These are phyloP conservation scores for Lacanobia wlatinum DNA, from an alignment of 2,888 invertebrate genomes.

Conservation along the genomic window DNA sequence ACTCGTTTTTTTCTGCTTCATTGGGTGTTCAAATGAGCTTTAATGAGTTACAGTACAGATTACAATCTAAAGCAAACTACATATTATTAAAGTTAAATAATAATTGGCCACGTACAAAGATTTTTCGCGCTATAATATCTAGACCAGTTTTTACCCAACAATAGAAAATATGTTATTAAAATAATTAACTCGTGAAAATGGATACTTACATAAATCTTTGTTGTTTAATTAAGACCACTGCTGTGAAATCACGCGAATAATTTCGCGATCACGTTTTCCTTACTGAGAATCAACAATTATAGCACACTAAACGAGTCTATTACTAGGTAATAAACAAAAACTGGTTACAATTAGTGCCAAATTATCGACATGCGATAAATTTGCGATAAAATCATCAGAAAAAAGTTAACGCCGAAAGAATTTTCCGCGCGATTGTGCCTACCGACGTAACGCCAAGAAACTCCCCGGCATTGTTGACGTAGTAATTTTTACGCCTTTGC, in stretches of 20 bases:
- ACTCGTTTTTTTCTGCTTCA: slow-evolving; percentile 26
- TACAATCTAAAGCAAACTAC: slow-evolving; percentile 14
- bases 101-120: slow-evolving; percentile 8
- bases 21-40: slow-evolving; percentile 30
- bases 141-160: slow-evolving; percentile 12
- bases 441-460: slow-evolving; percentile 40
- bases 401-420: slow-evolving; percentile 34
- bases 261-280: slow-evolving; percentile 26
- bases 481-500: slow-evolving; percentile 63
- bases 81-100: slow-evolving; percentile 18
- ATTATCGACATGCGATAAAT: slow-evolving; percentile 42
- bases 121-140: slow-evolving; percentile 1
- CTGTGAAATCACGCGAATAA: slow-evolving; percentile 25
- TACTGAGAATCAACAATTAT: slow-evolving; percentile 20
- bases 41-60: slow-evolving; percentile 45
- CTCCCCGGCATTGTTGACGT: slow-evolving; percentile 57
- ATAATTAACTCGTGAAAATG: slow-evolving; percentile 19
- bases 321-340: slow-evolving; percentile 29
- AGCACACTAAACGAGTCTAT: slow-evolving; percentile 47
- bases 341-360: slow-evolving; percentile 34
- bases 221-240: slow-evolving; percentile 17
- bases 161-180: background rate
- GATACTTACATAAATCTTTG: slow-evolving; percentile 37
- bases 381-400: slow-evolving; percentile 1
- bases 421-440: slow-evolving; percentile 55